phyloP scores from a whole-genome alignment of 1,140 invertebrate species.

The Ctenoplectra terminalis region DNA sequence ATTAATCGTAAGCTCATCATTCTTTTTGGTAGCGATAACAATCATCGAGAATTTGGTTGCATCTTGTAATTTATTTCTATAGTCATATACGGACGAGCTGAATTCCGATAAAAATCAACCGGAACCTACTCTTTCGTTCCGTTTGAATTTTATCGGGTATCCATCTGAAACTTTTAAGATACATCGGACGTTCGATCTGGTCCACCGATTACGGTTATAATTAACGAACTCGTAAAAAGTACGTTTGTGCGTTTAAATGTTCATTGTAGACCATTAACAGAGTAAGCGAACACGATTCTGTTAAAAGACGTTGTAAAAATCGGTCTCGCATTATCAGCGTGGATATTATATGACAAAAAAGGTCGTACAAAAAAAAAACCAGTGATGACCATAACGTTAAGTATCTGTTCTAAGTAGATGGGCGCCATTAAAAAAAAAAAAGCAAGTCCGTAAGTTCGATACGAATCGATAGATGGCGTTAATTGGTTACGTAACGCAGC shows the following conservation, averaged over 20 bases:
- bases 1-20: neutral
- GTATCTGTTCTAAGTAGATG: constrained; percentile 16
- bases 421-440: neutral
- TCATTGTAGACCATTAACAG: neutral
- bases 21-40: neutral
- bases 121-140: neutral
- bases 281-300: neutral
- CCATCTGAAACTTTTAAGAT: neutral
- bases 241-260: neutral
- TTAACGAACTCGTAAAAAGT: neutral
- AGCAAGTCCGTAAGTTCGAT: constrained; percentile 5
- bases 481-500: neutral
- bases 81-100: constrained; percentile 21
- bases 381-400: neutral
- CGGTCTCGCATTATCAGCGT: neutral
- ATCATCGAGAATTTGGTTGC: constrained; percentile 3
- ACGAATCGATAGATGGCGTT: constrained; percentile 1
- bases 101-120: neutral
- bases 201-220: neutral
- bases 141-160: neutral
- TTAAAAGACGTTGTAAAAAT: constrained; percentile 24
- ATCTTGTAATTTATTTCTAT: neutral
- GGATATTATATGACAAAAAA: neutral
- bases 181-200: constrained; percentile 7
- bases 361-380: constrained; percentile 14